Conservation (phyloP, 2,888 invertebrate species). For the Notodonta dromedarius region DNA sequence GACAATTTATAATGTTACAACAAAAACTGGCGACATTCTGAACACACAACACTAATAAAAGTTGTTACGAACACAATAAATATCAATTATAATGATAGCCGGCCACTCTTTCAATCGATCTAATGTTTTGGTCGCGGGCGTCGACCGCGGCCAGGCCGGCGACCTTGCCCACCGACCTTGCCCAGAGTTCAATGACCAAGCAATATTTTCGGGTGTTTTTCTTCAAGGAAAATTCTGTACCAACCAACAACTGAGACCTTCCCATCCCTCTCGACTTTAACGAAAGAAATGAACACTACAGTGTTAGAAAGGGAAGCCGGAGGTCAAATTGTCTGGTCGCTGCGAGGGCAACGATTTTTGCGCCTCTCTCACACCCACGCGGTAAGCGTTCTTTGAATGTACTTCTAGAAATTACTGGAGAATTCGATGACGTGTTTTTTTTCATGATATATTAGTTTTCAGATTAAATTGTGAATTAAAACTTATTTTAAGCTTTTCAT, state of each 20-base stretch:
- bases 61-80: constrained; percentile 2
- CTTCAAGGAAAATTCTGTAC: constrained; percentile 71
- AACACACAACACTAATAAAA: neutral
- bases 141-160: constrained; percentile 55
- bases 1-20: neutral
- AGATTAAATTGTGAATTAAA: neutral
- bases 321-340: constrained; percentile 46
- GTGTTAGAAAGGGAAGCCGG: constrained; percentile 19
- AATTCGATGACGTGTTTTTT: constrained; percentile 24
- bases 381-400: constrained; percentile 15
- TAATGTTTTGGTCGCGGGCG: constrained; percentile 61
- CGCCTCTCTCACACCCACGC: constrained; percentile 53
- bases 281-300: neutral
- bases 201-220: constrained; percentile 76
- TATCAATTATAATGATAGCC: neutral
- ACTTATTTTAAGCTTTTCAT: neutral
- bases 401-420: constrained; percentile 22
- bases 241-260: constrained; percentile 53
- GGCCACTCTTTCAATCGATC: constrained; percentile 31
- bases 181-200: constrained; percentile 57
- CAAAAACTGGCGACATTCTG: no score
- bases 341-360: constrained; percentile 65
- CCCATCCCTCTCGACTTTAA: constrained; percentile 27
- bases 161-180: constrained; percentile 76
- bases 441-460: constrained; percentile 9